A percentile compares a stretch with the other conserved stretches of the same genome.
These are phyloP conservation scores for Carcharodon carcharias DNA, from an alignment of 2,797 vertebrate genomes.

Conservation along the genomic window DNA sequence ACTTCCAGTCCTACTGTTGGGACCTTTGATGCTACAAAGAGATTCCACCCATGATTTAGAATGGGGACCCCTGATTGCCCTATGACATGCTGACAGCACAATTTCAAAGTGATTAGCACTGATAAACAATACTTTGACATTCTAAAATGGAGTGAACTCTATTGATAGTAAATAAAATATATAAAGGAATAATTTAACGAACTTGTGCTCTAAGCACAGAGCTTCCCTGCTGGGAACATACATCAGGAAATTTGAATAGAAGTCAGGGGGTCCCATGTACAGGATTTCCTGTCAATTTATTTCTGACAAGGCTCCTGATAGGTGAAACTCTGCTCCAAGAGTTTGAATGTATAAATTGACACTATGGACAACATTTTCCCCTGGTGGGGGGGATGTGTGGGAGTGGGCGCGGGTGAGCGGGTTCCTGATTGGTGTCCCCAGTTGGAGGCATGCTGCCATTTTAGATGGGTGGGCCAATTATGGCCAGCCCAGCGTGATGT, in stretches of 20 bases:
- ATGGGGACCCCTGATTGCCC: neutral
- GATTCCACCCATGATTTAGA: no score
- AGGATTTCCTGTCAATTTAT: no score
- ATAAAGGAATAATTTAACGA: neutral
- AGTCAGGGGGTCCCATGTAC: neutral
- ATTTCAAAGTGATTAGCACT: neutral
- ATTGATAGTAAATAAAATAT: neutral
- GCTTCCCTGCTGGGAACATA: neutral
- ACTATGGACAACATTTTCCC: no score
- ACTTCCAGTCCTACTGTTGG: no score
- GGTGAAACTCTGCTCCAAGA: neutral
- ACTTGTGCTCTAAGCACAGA: neutral
- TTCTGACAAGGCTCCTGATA: no score
- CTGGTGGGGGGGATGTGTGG: no score
- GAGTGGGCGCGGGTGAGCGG: no score
- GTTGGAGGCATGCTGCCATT: no score
- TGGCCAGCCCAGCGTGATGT: no score
- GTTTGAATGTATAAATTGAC: neutral
- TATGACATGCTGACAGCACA: neutral
- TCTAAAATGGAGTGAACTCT: neutral
- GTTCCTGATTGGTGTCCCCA: no score
- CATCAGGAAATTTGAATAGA: neutral
- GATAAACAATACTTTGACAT: neutral
- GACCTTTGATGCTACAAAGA: no score
- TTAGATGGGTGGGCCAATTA: no score